Evolutionary conservation across 2,888 invertebrate species (phyloP).

Genomic region (Drosophila pseudotalamancana): DNA sequence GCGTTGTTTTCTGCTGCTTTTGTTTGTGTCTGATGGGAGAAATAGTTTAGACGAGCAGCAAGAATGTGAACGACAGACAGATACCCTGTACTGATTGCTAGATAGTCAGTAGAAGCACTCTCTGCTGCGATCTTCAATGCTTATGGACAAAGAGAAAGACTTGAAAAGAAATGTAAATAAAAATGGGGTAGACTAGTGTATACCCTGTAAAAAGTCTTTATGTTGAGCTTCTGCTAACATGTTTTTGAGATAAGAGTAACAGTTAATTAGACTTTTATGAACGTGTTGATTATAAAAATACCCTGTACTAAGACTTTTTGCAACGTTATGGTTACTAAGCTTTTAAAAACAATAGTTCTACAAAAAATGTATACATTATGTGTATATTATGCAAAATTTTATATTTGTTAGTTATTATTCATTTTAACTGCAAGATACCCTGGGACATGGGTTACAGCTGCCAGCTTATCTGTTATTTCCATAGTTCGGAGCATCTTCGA

Average conservation of each 20-base stretch:
- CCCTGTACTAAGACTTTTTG: too few species aligned
- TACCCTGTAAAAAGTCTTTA: not conserved
- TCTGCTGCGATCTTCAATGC: too few species aligned
- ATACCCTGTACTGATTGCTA: slow-evolving; percentile 10
- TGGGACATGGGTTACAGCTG: not conserved
- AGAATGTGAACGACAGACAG: not conserved
- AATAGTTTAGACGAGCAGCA: slow-evolving; percentile 8
- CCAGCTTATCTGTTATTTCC: not conserved
- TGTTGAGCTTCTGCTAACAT: not conserved
- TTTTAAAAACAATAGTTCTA: too few species aligned
- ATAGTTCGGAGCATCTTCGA: not conserved
- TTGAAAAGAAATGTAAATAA: too few species aligned
- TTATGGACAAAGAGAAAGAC: too few species aligned
- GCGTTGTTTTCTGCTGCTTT: slow-evolving; percentile 13
- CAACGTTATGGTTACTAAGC: too few species aligned
- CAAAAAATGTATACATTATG: too few species aligned
- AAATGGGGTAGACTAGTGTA: not conserved
- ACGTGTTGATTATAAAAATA: too few species aligned
- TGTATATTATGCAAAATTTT: too few species aligned
- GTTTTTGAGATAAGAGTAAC: too few species aligned
- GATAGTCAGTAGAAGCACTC: too few species aligned
- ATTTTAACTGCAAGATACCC: not conserved
- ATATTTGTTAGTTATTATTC: not conserved
- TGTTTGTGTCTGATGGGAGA: slow-evolving; percentile 5
- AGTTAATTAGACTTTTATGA: too few species aligned